A percentile compares a stretch with the other conserved stretches of the same genome.
These are phyloP conservation scores for Pogoniulus pusillus DNA, from an alignment of 2,797 vertebrate genomes.

Conservation along the genomic window DNA sequence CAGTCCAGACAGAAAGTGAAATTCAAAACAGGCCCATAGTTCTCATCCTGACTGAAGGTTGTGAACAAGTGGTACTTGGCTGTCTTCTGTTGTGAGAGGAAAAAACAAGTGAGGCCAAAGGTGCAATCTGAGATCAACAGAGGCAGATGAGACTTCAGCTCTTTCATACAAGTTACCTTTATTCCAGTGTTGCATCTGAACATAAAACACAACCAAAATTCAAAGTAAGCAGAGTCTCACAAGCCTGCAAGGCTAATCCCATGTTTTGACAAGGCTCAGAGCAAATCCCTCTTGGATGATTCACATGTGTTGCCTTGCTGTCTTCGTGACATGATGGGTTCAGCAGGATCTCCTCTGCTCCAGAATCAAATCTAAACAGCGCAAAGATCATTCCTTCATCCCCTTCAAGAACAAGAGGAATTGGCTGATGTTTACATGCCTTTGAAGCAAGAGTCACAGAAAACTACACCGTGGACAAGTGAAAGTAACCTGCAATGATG, in stretches of 20 bases:
- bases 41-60: background rate
- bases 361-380: background rate
- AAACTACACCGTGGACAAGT: background rate
- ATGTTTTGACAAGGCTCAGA: background rate
- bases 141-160: background rate
- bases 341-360: background rate
- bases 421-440: background rate
- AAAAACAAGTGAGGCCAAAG: background rate
- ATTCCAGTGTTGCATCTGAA: background rate
- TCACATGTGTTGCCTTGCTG: background rate
- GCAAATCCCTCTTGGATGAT: background rate
- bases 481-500: background rate
- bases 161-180: background rate
- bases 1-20: background rate
- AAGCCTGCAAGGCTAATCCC: background rate
- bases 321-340: background rate
- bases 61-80: background rate
- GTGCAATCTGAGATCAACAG: background rate
- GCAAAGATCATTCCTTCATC: background rate
- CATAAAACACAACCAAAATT: constrained; percentile 16
- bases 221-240: background rate
- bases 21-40: background rate
- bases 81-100: background rate
- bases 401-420: background rate
- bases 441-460: background rate